A percentile compares a stretch with the other conserved stretches of the same genome.
Conservation (phyloP, 1,140 invertebrate species). For the Probaryconus sp. region DNA sequence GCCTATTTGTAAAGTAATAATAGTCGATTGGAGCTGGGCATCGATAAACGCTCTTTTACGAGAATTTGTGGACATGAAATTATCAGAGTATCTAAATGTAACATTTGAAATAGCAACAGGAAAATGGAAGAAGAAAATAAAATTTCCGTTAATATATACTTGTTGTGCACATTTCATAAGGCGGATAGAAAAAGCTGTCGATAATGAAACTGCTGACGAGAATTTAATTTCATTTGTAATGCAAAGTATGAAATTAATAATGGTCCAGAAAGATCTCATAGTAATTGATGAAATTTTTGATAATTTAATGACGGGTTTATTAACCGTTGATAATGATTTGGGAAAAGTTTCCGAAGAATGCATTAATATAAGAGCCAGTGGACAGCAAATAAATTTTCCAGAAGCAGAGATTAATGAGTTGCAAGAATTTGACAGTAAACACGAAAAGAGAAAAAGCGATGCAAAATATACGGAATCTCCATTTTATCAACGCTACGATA, state of each 20-base stretch:
- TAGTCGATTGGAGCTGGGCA: constrained; percentile 36
- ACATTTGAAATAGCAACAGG: constrained; percentile 2
- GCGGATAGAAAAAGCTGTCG: constrained; percentile 7
- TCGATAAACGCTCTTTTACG: constrained; percentile 1
- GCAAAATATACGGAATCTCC: too few species aligned
- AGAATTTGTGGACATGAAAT: constrained; percentile 15
- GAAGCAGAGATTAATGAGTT: too few species aligned
- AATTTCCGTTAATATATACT: constrained; percentile 24
- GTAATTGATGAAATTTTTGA: constrained; percentile 3
- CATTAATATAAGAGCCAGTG: too few species aligned
- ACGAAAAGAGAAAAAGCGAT: too few species aligned
- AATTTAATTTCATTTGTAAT: constrained; percentile 12
- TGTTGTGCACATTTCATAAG: constrained; percentile 37
- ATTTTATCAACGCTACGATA: too few species aligned
- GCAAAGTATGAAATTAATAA: constrained; percentile 22
- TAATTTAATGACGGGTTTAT: neutral
- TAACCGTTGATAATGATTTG: neutral
- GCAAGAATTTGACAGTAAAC: too few species aligned
- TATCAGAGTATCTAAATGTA: constrained; percentile 12
- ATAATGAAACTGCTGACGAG: constrained; percentile 9
- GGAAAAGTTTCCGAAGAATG: too few species aligned
- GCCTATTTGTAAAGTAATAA: constrained; percentile 13
- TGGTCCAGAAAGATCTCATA: neutral
- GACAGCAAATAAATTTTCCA: too few species aligned
- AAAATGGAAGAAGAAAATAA: constrained; percentile 5